A percentile compares a stretch with the other conserved stretches of the same genome.
Evolutionary conservation across 2,888 invertebrate species (phyloP).

Genomic region (Trachelus iudaicus): DNA sequence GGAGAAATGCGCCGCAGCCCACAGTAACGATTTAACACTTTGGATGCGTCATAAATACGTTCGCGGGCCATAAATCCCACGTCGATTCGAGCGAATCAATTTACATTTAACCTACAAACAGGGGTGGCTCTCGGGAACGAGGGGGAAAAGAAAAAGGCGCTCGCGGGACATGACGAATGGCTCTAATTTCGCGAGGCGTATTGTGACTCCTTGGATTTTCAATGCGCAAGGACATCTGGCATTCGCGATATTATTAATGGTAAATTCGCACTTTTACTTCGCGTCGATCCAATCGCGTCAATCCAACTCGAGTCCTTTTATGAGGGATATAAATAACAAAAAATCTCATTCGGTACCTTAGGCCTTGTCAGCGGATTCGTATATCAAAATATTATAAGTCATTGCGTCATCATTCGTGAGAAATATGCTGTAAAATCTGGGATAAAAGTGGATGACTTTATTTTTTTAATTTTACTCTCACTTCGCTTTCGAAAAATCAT

Average conservation of each 20-base stretch:
- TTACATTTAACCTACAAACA: constrained; percentile 24
- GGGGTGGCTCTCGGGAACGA: background rate
- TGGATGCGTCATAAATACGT: constrained; percentile 37
- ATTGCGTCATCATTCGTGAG: background rate
- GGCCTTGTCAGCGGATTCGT: background rate
- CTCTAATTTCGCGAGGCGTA: background rate
- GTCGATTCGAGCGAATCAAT: constrained; percentile 40
- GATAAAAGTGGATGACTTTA: background rate
- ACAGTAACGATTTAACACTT: background rate
- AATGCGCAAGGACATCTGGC: background rate
- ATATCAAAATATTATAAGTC: background rate
- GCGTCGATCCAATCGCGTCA: background rate
- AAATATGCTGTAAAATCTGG: background rate
- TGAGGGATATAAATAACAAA: background rate
- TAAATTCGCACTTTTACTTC: background rate
- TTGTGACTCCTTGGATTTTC: background rate
- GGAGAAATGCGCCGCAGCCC: background rate
- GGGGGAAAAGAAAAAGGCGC: no score
- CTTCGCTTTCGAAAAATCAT: background rate
- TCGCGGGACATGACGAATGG: background rate
- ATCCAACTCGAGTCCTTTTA: background rate
- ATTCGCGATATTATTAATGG: background rate
- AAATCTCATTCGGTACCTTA: background rate
- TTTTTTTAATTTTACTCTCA: background rate
- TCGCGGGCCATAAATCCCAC: constrained; percentile 37